Base-by-base conservation (phyloP, 1,140 invertebrate species). In the Drosophila ogumai region DNA sequence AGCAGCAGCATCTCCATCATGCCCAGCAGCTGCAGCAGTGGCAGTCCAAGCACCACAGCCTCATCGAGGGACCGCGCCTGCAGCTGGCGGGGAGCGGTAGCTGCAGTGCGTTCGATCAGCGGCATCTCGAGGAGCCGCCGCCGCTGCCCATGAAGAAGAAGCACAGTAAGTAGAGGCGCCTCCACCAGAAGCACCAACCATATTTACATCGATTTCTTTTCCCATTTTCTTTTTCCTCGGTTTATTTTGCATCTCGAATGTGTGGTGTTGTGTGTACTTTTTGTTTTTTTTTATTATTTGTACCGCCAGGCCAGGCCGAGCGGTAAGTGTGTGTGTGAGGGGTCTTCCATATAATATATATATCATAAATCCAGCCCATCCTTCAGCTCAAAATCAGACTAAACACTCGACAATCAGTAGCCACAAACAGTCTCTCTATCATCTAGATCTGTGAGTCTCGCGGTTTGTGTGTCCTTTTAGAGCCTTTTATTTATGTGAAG, bases 81-180 rank as follows among this genome's bases (percentile, higher is more conserved):
- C 59, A 72, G 31, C 52, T 82, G 50, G 73, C 77, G 6, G 55
- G 55, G 0, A 57, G 52, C 8, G 81, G 61, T 2, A 84, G 84
- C 56, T 78, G 74, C 54, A 77, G 64, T 43, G 78, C 67, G 17
- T 80, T 82, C 12, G 81, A 85, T 91, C 67, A 71, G 68, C 75
- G 93, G 82, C 81, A 94, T 79, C 9, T 81, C 49, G 94, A 93
- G 47, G 95, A 95, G 92, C 97, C 97, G 58, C 98, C 98, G 44
- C 98, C 98, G 50, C 93, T 98, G 66, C 98, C 98, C 25, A 95
- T 96, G 1, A 98, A 98, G 93, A 98, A 98, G 93, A 96, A 96
- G 92, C 96, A 98, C 94, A 98, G 98, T 99, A 95, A 97, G 97
- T 97, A 92, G 82, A 59, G 58, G 71, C 64, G 55, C 52, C 57